These are phyloP conservation scores for Lydus trimaculatus DNA, from an alignment of 2,888 invertebrate species.

Conservation along the genomic window DNA sequence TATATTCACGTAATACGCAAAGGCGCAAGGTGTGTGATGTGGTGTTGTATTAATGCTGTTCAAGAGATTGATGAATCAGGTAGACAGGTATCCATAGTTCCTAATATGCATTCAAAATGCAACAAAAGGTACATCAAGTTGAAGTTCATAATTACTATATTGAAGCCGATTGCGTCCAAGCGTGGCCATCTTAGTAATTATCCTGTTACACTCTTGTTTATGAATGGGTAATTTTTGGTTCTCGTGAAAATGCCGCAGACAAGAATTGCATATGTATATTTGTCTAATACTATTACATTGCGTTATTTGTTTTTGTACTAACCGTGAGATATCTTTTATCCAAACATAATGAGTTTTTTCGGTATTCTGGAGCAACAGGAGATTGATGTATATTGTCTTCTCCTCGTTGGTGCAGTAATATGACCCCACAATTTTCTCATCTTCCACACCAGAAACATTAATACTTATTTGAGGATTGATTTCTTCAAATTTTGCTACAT, in stretches of 20 bases:
- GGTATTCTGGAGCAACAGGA: neutral
- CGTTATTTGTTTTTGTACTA: neutral
- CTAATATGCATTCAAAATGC: no score
- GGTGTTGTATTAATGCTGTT: no score
- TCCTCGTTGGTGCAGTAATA: neutral
- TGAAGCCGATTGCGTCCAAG: conserved; percentile 11
- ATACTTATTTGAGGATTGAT: no score
- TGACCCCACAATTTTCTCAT: neutral
- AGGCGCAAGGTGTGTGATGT: no score
- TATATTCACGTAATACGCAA: no score
- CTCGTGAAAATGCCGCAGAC: conserved; percentile 28
- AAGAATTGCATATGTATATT: conserved; percentile 4
- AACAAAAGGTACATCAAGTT: conserved; percentile 26
- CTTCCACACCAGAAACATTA: neutral
- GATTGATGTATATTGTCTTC: neutral
- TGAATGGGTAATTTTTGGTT: conserved; percentile 15
- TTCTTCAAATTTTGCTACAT: neutral
- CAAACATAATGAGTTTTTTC: neutral
- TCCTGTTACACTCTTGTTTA: conserved; percentile 25
- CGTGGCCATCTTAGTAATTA: conserved; percentile 26
- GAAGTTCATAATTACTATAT: conserved; percentile 28
- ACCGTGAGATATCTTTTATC: neutral
- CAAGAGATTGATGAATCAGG: no score
- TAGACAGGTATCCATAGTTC: no score
- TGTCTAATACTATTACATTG: no score